Evolutionary conservation across 2,113 vertebrate species (phyloP).

Genomic region (Ploceus nigricollis): DNA sequence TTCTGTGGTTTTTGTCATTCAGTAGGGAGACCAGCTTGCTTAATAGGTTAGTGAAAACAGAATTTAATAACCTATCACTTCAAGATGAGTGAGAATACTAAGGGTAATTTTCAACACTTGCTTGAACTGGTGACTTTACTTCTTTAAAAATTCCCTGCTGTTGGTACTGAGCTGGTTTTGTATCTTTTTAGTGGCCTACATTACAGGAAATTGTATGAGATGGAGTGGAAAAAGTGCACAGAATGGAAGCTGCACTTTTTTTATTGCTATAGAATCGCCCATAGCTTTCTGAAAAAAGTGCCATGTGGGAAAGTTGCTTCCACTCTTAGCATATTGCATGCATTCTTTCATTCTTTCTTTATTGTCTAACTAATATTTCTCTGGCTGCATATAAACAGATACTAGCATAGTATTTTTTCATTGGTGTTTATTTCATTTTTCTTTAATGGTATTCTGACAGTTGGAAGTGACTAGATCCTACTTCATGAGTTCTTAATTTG

Average conservation of each 20-base stretch:
- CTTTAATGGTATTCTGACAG: not conserved
- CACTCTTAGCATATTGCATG: not conserved
- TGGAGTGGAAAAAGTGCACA: not conserved
- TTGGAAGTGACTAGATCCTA: not conserved
- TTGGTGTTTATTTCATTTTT: not conserved
- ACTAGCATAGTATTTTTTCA: not conserved
- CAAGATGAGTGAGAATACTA: not conserved
- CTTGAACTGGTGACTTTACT: not conserved
- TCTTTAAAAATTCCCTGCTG: not conserved
- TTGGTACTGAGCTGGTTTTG: not conserved
- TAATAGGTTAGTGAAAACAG: not conserved
- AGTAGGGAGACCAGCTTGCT: not conserved
- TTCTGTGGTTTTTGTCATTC: not conserved
- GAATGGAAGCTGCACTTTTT: not conserved
- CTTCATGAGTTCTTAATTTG: not conserved
- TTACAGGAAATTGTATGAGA: not conserved
- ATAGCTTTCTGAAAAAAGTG: not conserved
- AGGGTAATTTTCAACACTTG: not conserved
- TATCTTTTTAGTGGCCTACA: not conserved
- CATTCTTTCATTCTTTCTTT: not conserved
- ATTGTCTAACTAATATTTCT: not conserved
- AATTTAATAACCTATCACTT: not conserved
- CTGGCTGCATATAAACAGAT: not conserved
- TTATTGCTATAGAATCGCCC: accelerated
- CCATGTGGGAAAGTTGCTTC: not conserved